Percentiles rank a stretch among this genome's conserved stretches.
Evolutionary conservation across 2,888 invertebrate species (phyloP).

Genomic region (Monopis laevigella): DNA sequence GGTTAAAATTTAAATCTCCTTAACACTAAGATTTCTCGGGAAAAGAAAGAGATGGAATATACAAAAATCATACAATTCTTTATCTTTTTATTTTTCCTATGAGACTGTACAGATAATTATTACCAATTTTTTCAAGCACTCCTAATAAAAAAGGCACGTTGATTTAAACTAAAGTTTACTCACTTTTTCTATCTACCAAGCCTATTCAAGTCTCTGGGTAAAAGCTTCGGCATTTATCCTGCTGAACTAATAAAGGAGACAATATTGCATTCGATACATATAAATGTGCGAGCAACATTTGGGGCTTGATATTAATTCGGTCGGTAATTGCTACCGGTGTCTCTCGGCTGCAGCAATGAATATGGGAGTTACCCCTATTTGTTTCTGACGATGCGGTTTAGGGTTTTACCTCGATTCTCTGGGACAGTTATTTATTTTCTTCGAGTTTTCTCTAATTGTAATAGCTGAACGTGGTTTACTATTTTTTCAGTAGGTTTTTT

Average conservation of each 20-base stretch:
- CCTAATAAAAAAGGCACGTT: no score
- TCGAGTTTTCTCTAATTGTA: conserved; percentile 34
- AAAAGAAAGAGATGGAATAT: no score
- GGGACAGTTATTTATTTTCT: conserved; percentile 63
- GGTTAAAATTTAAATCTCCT: no score
- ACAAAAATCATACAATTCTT: no score
- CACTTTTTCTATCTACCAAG: no score
- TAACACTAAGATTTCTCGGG: no score
- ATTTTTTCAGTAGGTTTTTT: no score
- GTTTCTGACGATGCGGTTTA: conserved; percentile 64
- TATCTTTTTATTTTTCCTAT: no score
- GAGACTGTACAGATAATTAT: no score
- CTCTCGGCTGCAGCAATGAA: conserved; percentile 63
- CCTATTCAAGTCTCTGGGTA: no score
- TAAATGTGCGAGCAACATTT: conserved; percentile 64
- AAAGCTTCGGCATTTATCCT: conserved; percentile 55
- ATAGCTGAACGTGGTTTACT: background rate
- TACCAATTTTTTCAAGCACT: no score
- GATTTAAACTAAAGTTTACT: no score
- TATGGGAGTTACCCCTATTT: conserved; percentile 66
- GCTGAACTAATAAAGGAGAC: conserved; percentile 65
- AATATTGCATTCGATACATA: conserved; percentile 67
- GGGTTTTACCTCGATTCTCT: conserved; percentile 48
- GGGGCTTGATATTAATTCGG: conserved; percentile 66
- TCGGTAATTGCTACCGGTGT: conserved; percentile 66